Evolutionary conservation across 2,797 vertebrate genomes (phyloP).

Genomic region (Gymnodraco acuticeps): DNA sequence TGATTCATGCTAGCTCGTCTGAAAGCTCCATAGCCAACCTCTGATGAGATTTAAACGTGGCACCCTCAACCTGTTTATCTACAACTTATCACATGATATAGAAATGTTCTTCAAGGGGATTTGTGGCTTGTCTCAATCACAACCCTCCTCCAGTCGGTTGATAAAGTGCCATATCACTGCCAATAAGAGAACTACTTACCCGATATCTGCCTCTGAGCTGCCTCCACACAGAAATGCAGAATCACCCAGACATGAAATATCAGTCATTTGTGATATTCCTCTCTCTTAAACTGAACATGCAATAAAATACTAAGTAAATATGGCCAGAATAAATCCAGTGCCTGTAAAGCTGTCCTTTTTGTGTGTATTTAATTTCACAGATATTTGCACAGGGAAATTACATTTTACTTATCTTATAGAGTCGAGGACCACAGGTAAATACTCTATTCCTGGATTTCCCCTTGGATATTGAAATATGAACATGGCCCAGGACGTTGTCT

Average conservation of each 20-base stretch:
- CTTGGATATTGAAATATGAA: constrained; percentile 70
- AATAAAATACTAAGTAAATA: constrained; percentile 79
- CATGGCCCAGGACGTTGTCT: constrained; percentile 52
- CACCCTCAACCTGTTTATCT: constrained; percentile 54
- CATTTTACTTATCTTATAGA: constrained; percentile 90
- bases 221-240: constrained; percentile 64
- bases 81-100: constrained; percentile 56
- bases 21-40: constrained; percentile 23
- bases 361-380: constrained; percentile 92
- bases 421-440: constrained; percentile 76
- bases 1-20: constrained; percentile 35
- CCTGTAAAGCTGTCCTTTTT: constrained; percentile 79
- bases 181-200: constrained; percentile 54
- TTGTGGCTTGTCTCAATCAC: constrained; percentile 60
- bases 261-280: constrained; percentile 71
- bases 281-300: constrained; percentile 74
- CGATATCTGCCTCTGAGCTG: constrained; percentile 58
- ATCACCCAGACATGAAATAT: constrained; percentile 80
- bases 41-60: constrained; percentile 61
- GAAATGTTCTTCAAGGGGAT: constrained; percentile 57
- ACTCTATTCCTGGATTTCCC: constrained; percentile 64
- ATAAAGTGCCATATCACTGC: constrained; percentile 55
- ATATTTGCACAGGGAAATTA: constrained; percentile 92
- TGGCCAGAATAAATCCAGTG: constrained; percentile 74
- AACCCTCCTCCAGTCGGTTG: constrained; percentile 51